phyloP scores from a whole-genome alignment of 1,140 invertebrate species.

The Heliconius eleuchia region DNA sequence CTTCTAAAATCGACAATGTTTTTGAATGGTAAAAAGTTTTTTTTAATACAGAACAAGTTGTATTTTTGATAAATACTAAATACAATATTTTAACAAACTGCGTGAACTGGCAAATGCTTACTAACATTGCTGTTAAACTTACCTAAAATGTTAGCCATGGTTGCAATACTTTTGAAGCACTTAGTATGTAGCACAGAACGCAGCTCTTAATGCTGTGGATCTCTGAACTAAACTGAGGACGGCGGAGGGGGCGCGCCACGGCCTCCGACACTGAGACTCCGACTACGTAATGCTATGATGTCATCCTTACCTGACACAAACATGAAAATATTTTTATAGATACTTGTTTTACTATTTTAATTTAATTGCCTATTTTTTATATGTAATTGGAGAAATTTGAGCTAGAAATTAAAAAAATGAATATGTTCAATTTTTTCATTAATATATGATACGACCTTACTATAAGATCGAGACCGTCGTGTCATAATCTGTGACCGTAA shows the following conservation, averaged over 20 bases:
- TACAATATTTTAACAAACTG: not conserved
- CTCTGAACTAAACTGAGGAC: conserved; percentile 54
- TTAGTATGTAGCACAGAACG: conserved; percentile 44
- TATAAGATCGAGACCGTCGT: too few relatives aligned
- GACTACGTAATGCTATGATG: conserved; percentile 62
- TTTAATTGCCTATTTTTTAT: not conserved
- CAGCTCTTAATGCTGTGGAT: conserved; percentile 45
- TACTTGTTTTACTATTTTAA: not conserved
- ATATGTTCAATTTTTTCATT: too few relatives aligned
- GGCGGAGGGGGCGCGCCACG: conserved; percentile 39
- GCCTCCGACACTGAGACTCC: conserved; percentile 41
- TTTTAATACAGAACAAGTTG: too few relatives aligned
- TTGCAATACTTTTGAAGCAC: conserved; percentile 46
- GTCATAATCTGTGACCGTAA: too few relatives aligned
- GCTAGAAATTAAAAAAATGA: not conserved
- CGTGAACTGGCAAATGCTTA: not conserved
- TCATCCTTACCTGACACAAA: conserved; percentile 50
- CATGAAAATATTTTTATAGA: conserved; percentile 17
- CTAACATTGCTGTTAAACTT: conserved; percentile 38
- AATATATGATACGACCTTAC: too few relatives aligned
- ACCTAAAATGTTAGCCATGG: conserved; percentile 73
- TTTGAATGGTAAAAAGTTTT: too few relatives aligned
- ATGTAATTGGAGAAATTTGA: conserved; percentile 1
- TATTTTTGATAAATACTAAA: not conserved
- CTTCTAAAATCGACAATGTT: not conserved